These are phyloP conservation scores for Sprattus sprattus DNA, from an alignment of 2,113 vertebrate species.

Conservation along the genomic window DNA sequence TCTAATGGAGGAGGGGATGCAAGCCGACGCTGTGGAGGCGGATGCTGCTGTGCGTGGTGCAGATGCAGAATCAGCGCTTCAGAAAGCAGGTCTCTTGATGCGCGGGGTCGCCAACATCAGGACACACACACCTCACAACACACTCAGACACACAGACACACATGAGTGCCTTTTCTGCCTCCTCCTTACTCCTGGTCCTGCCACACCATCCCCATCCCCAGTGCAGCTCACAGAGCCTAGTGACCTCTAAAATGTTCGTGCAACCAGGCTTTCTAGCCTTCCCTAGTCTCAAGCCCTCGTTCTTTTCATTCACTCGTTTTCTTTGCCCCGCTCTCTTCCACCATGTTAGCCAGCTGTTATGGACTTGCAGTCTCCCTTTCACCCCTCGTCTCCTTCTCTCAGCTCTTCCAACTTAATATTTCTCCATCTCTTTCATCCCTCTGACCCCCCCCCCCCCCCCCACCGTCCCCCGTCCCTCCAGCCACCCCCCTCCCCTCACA, in stretches of 20 bases:
- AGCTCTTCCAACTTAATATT: not conserved
- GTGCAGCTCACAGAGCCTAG: conserved; percentile 7
- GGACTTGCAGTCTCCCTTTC: not conserved
- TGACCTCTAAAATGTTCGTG: conserved; percentile 54
- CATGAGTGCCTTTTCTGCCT: too few species aligned
- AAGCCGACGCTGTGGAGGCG: not conserved
- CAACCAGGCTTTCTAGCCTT: not conserved
- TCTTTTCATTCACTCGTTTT: not conserved
- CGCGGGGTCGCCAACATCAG: conserved; percentile 2
- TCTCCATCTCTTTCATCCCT: not conserved
- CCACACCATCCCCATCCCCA: too few species aligned
- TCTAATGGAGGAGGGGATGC: conserved; percentile 18
- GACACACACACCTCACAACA: conserved; percentile 22
- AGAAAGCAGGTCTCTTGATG: not conserved
- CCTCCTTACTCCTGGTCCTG: too few species aligned
- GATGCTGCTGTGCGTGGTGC: conserved; percentile 19
- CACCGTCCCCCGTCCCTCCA: conserved; percentile 16
- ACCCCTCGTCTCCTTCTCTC: conserved; percentile 25
- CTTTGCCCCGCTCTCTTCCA: not conserved
- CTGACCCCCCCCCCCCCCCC: conserved; percentile 8
- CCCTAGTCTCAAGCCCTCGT: not conserved
- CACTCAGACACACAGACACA: not conserved
- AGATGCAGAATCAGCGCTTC: conserved; percentile 30
- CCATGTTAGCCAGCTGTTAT: not conserved
- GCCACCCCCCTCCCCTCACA: conserved; percentile 5